phyloP scores from a whole-genome alignment of 1,140 invertebrate species.

The Wasmannia auropunctata region DNA sequence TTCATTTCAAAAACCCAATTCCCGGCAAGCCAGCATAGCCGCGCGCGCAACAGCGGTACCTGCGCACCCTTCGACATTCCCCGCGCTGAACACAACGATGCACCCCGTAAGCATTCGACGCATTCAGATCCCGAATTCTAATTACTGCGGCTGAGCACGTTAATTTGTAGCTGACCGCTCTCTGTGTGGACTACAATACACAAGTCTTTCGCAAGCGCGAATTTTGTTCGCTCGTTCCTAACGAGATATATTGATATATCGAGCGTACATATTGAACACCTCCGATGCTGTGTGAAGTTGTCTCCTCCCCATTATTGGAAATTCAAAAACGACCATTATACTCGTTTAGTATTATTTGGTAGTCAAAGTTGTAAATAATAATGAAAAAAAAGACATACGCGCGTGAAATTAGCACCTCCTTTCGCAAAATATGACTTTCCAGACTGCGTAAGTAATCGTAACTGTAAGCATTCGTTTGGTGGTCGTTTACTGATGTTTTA shows the following conservation, averaged over 20 bases:
- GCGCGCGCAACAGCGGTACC: conserved; percentile 8
- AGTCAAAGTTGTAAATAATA: too few species aligned
- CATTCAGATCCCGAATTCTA: conserved; percentile 59
- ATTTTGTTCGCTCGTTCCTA: conserved; percentile 18
- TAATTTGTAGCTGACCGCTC: conserved; percentile 53
- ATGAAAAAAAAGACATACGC: too few species aligned
- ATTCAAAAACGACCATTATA: too few species aligned
- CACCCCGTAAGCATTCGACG: conserved; percentile 53
- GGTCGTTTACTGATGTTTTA: too few species aligned
- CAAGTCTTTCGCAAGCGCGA: not conserved
- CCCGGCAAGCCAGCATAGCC: conserved; percentile 24
- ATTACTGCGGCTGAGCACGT: conserved; percentile 52
- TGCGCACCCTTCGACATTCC: conserved; percentile 35
- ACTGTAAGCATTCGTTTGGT: too few species aligned
- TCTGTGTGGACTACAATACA: conserved; percentile 34
- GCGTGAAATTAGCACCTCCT: too few species aligned
- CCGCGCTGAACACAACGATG: not conserved
- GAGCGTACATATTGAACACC: not conserved
- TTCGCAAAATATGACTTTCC: too few species aligned
- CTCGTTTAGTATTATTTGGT: too few species aligned
- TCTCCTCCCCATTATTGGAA: too few species aligned
- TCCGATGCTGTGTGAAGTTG: too few species aligned
- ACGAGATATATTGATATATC: not conserved
- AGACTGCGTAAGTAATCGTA: too few species aligned
- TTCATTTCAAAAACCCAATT: conserved; percentile 68